These are phyloP conservation scores for Podilymbus podiceps DNA, from an alignment of 2,113 vertebrate genomes.

Conservation along the genomic window DNA sequence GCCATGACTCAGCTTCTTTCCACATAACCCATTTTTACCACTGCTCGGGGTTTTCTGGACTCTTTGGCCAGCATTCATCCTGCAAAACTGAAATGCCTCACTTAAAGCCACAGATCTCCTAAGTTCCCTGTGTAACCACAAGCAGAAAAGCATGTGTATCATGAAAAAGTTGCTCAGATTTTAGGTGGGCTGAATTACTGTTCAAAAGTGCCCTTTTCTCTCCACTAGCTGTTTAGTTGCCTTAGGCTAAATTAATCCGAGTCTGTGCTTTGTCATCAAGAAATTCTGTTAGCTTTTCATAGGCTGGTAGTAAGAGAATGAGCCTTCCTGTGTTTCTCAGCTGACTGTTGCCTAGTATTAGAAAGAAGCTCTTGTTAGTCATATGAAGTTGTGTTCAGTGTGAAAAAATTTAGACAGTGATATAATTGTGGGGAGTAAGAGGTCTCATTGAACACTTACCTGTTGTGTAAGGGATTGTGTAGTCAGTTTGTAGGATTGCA, in stretches of 20 bases:
- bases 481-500: not conserved
- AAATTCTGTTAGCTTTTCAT: not conserved
- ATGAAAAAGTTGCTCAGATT: not conserved
- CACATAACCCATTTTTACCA: not conserved
- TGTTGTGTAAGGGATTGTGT: not conserved
- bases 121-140: not conserved
- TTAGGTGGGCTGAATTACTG: not conserved
- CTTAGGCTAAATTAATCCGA: not conserved
- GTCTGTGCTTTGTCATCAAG: not conserved
- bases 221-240: not conserved
- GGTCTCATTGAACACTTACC: not conserved
- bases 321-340: not conserved
- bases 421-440: not conserved
- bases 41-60: not conserved
- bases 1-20: slow-evolving; percentile 10
- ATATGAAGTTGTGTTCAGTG: not conserved
- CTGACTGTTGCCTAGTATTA: not conserved
- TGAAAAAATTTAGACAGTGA: not conserved
- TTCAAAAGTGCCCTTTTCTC: not conserved
- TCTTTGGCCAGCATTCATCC: not conserved
- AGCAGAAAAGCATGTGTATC: not conserved
- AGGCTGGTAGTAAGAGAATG: not conserved
- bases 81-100: not conserved
- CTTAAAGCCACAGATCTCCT: not conserved
- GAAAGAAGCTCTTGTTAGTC: not conserved